Evolutionary conservation across 1,140 invertebrate genomes (phyloP).

Genomic region (Diachasmimorpha longicaudata): DNA sequence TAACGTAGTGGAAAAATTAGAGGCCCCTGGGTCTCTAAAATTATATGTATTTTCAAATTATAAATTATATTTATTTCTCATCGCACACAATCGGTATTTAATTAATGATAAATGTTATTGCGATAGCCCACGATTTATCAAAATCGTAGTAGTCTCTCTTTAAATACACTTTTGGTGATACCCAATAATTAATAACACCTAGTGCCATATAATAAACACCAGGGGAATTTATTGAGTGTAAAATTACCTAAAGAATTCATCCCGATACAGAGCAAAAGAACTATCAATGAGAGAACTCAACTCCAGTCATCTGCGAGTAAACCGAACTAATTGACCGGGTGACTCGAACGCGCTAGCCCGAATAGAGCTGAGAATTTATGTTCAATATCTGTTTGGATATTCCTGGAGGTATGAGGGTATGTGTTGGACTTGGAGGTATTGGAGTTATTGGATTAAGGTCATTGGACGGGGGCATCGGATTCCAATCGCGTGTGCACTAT

Average conservation of each 20-base stretch:
- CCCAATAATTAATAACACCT: neutral
- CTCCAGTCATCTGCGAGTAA: conserved; percentile 5
- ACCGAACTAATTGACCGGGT: neutral
- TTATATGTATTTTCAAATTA: too few relatives aligned
- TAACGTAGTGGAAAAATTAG: too few relatives aligned
- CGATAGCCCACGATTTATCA: too few relatives aligned
- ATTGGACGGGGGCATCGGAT: neutral
- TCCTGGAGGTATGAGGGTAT: neutral
- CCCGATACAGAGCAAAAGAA: neutral
- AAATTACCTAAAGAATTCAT: neutral
- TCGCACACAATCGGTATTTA: too few relatives aligned
- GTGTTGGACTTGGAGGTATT: neutral
- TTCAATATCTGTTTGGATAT: conserved; percentile 7
- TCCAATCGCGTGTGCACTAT: conserved; percentile 8
- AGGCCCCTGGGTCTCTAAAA: too few relatives aligned
- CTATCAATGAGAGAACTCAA: neutral
- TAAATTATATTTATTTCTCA: too few relatives aligned
- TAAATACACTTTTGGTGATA: too few relatives aligned
- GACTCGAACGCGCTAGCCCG: neutral
- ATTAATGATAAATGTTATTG: too few relatives aligned
- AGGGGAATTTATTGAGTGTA: neutral
- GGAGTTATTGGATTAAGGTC: conserved; percentile 4
- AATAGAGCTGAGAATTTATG: conserved; percentile 7
- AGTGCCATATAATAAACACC: neutral
- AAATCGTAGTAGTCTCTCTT: too few relatives aligned